Conservation (phyloP, 2,113 vertebrate genomes). For the Chlorodrepanis virens region DNA sequence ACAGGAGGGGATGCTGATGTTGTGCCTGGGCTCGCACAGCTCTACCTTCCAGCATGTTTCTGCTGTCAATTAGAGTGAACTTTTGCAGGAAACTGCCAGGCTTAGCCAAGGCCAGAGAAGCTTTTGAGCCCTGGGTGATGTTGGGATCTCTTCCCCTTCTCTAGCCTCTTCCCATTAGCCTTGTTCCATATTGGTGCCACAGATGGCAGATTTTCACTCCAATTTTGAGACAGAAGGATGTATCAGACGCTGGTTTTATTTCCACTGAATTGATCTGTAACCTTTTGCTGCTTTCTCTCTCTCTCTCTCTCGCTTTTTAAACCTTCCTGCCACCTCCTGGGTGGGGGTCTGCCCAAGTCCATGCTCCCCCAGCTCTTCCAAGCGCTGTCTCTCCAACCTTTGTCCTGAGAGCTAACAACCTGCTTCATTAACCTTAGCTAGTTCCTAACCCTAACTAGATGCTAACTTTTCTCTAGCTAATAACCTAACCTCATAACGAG, state of each 20-base stretch:
- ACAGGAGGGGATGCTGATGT: not conserved
- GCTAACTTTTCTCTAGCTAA: slow-evolving; percentile 71
- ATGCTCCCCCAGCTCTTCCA: not conserved
- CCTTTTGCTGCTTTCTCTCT: slow-evolving; percentile 46
- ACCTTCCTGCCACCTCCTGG: slow-evolving; percentile 7
- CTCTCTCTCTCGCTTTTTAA: slow-evolving; percentile 24
- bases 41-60: not conserved
- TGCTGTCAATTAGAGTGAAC: not conserved
- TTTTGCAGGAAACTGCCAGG: not conserved
- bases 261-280: slow-evolving; percentile 39
- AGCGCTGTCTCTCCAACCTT: slow-evolving; percentile 18
- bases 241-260: slow-evolving; percentile 56
- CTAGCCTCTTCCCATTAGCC: not conserved
- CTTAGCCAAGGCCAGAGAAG: not conserved
- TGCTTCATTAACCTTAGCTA: slow-evolving; percentile 79
- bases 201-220: slow-evolving; percentile 73
- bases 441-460: slow-evolving; percentile 69
- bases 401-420: slow-evolving; percentile 67
- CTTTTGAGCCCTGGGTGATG: not conserved
- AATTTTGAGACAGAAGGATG: slow-evolving; percentile 52
- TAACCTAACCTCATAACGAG: slow-evolving; percentile 70
- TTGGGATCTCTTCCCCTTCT: not conserved
- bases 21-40: not conserved
- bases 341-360: slow-evolving; percentile 27
- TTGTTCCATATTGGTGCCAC: slow-evolving; percentile 35